A percentile compares a stretch with the other conserved stretches of the same genome.
Conservation (phyloP, 2,113 vertebrate species). For the Andinoacara biseriatus region DNA sequence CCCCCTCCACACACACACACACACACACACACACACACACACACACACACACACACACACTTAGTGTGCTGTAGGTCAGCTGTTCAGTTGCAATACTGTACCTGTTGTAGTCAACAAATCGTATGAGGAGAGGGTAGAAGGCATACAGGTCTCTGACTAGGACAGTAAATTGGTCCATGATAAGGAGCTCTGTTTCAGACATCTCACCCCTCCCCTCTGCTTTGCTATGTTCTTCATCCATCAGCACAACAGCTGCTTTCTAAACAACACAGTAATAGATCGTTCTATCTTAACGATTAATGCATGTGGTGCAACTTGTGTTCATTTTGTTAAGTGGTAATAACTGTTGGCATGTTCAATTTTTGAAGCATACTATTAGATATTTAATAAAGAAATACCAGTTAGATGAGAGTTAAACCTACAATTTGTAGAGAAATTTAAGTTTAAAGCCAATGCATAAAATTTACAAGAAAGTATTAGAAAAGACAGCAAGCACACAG, state of each 20-base stretch:
- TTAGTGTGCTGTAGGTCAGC: neutral
- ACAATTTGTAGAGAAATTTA: neutral
- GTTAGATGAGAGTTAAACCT: too few relatives aligned
- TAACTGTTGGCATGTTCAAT: neutral
- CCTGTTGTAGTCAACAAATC: constrained; percentile 98
- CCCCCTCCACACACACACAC: too few relatives aligned
- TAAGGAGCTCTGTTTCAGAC: constrained; percentile 95
- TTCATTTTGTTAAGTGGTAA: neutral
- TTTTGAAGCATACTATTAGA: neutral
- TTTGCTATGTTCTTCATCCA: constrained; percentile 93
- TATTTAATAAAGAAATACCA: neutral
- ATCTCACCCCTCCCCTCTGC: constrained; percentile 94
- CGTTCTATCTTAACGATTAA: neutral
- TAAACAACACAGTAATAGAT: constrained; percentile 45
- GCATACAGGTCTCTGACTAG: constrained; percentile 94
- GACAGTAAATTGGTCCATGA: constrained; percentile 94
- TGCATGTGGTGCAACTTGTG: too few relatives aligned
- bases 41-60: neutral
- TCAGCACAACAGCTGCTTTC: constrained; percentile 91
- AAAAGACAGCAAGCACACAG: neutral
- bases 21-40: too few relatives aligned
- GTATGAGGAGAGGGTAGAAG: constrained; percentile 96
- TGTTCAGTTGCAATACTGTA: constrained; percentile 42
- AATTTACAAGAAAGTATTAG: neutral
- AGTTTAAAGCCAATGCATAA: neutral